Evolutionary conservation across 1,140 invertebrate species (phyloP), one percentile per base, ranked within the genome.

Genomic region (Centruroides vittatus): DNA sequence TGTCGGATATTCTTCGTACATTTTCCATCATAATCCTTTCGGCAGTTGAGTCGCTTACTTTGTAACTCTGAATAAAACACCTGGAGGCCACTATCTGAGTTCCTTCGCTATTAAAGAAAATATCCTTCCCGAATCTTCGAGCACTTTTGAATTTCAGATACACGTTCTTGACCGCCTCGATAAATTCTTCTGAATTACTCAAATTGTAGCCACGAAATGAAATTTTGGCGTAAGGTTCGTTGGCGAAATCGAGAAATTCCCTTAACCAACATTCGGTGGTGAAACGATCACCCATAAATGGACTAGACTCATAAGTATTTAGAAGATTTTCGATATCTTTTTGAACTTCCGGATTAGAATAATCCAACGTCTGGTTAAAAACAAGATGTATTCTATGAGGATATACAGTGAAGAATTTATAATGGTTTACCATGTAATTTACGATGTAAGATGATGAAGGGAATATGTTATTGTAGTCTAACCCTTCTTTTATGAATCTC

Each of bases 181-280:
- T 82, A 70, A 93, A 94, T 12, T 76, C 76, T 52, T 78, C 73
- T 75, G 88, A 85, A 12, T 78, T 82, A 12, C 82, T 80, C 34
- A 92, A 83, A 3, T 85, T 83, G 2, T 83, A 77, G 66, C 88
- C 86, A 3, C 86, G 72, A 2, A 66, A 57, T 23, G 64, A 64
- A 5, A 64, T 72, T 69, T 83, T 84, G 36, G 87, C 84, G 62
- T 83, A 78, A 67, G 86, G 87, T 62, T 82, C 75, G 9, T 82
- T 81, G 0, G 86, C 78, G 68, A 90, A 93, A 36, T 80, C 81
- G 0, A 89, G 74, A 69, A 92, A 95, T 49, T 83, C 84, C 57
- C 89, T 76, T 3, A 96, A 71, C 92, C 92, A 96, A 3, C 89
- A 93, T 72, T 93, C 89, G 0, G 89, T 89, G 69, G 89, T 93